phyloP scores from a whole-genome alignment of 1,140 invertebrate species.

The Coenobita brevimanus region DNA sequence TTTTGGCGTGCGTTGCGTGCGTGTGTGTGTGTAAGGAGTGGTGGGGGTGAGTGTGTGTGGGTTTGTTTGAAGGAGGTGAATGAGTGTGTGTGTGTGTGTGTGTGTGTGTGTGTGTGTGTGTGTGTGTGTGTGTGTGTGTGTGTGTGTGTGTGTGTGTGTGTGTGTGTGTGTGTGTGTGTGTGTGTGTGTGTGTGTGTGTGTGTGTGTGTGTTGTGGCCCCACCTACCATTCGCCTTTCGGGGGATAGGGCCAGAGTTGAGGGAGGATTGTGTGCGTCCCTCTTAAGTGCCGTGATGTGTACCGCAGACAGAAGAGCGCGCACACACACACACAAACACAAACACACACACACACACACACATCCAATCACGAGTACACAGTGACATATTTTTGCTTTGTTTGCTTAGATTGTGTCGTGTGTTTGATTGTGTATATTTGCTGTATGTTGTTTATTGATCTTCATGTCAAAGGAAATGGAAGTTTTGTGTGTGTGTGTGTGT shows the following conservation, averaged over 20 bases:
- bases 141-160: not conserved
- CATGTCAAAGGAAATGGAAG: not conserved
- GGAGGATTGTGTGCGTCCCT: too few species aligned
- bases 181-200: constrained; percentile 5
- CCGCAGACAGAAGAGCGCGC: too few species aligned
- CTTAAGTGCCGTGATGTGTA: too few species aligned
- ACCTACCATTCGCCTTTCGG: too few species aligned
- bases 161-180: constrained; percentile 3
- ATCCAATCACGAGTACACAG: too few species aligned
- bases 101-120: constrained; percentile 17
- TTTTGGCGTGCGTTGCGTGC: too few species aligned
- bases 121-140: not conserved
- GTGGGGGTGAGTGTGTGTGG: not conserved
- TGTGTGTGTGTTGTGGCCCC: not conserved
- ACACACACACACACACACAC: too few species aligned
- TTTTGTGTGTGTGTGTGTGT: constrained; percentile 9
- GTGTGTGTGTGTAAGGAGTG: constrained; percentile 4
- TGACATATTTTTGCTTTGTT: not conserved
- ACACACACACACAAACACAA: too few species aligned
- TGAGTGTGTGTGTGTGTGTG: not conserved
- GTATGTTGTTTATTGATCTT: too few species aligned
- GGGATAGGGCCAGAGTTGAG: too few species aligned
- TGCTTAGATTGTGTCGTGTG: not conserved
- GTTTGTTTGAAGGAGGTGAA: too few species aligned
- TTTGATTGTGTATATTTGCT: too few species aligned